Base-by-base conservation (phyloP, 2,888 invertebrate genomes). In the Philopedon plagiatum region DNA sequence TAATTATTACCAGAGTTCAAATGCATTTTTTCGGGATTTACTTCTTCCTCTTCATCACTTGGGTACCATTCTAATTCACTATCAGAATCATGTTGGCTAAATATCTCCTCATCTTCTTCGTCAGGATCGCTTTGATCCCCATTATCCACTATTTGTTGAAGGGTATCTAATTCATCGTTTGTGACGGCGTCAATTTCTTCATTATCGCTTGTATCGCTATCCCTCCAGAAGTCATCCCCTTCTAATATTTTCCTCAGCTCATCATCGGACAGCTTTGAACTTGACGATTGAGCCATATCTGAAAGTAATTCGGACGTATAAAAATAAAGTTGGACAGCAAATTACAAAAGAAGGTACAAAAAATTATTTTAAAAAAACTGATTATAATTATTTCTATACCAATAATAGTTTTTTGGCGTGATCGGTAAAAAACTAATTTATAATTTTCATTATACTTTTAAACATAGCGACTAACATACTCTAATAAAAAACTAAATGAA, bases 11-110 rank as follows among this genome's bases (percentile, higher is more conserved):
- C 51, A 51, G 26, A 51, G 21, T 51, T 3, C 4, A 21, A 41
- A 41, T 41, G 13, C 15, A 41, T 41, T 41, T 3, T 41, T 41
- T 41, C 39, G 39, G 39, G 39, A n/a, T n/a, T n/a, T n/a, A 41
- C 13, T 18, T 41, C 18, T 5, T 9, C 44, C 5, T 41, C 44
- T 41, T 41, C 44, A 41, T 41, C 44, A 41, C 44, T 41, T 41
- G 44, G 13, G 4, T 5, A 13, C 13, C 13, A 41, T 41, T 41
- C 44, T 9, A 41, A 41, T 41, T 41, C 44, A 41, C 44, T 41
- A 41, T 41, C 44, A 13, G 44, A 41, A 9, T 41, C 44, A 41
- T 41, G 44, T 41, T 41, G 44, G 18, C 44, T 41, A 41, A 41
- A 13, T 41, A 41, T 41, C 44, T 41, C 44, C 18, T 4, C 18